Percentiles rank a stretch among this genome's conserved stretches.
These are phyloP conservation scores for Melozone crissalis DNA, from an alignment of 2,113 vertebrate genomes.

Conservation along the genomic window DNA sequence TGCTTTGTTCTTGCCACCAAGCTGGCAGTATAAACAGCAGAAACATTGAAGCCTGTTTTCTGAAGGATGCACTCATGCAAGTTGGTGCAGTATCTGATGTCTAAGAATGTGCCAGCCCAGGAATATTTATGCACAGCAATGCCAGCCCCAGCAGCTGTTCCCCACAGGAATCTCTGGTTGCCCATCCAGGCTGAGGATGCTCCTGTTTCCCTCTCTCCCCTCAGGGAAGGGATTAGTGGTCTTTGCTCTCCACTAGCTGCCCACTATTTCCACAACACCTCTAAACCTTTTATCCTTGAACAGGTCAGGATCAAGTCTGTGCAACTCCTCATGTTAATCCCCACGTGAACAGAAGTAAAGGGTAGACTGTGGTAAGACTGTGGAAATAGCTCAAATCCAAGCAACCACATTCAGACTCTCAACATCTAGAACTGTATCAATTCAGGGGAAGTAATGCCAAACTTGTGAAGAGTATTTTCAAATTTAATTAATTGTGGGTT, in stretches of 20 bases:
- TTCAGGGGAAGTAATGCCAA: background rate
- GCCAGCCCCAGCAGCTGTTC: background rate
- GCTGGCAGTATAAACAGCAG: background rate
- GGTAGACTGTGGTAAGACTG: background rate
- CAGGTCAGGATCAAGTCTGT: background rate
- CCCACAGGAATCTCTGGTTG: background rate
- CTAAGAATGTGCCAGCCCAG: background rate
- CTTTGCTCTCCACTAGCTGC: background rate
- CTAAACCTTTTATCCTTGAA: background rate
- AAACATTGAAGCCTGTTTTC: background rate
- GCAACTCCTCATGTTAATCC: background rate
- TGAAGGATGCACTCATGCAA: background rate
- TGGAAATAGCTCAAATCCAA: background rate
- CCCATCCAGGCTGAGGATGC: background rate
- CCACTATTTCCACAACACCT: background rate
- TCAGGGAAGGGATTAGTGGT: background rate
- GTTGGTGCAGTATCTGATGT: background rate
- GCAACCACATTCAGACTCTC: background rate
- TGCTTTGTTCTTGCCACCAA: background rate
- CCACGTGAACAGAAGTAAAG: background rate
- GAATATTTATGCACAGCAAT: background rate
- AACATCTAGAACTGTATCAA: background rate
- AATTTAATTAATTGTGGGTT: background rate
- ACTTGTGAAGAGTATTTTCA: background rate
- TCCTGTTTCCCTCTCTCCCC: background rate